Conservation (phyloP, 2,888 invertebrate species). For the Strigamia crassipes region DNA sequence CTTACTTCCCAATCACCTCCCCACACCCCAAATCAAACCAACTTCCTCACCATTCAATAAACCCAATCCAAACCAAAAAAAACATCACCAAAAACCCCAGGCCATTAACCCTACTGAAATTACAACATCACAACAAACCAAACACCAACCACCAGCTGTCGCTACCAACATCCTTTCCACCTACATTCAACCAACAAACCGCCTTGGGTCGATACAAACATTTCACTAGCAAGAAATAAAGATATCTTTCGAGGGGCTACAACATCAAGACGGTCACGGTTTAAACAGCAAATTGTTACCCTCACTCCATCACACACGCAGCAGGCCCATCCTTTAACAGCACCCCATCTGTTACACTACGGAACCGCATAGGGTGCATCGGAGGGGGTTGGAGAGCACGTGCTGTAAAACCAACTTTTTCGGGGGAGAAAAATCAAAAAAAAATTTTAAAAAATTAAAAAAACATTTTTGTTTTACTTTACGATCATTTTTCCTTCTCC, state of each 20-base stretch:
- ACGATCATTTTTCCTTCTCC: background rate
- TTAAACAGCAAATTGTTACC: background rate
- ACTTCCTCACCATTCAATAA: background rate
- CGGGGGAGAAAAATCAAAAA: too few relatives aligned
- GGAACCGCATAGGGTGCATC: background rate
- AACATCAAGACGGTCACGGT: background rate
- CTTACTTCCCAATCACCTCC: too few relatives aligned
- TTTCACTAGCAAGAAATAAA: background rate
- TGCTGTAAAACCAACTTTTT: background rate
- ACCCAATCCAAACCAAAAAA: too few relatives aligned
- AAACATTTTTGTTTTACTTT: background rate
- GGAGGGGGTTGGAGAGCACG: background rate
- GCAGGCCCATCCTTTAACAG: background rate
- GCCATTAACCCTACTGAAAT: background rate
- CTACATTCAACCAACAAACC: background rate
- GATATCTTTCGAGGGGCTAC: background rate
- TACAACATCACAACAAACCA: background rate
- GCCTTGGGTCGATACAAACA: background rate
- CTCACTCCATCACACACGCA: background rate
- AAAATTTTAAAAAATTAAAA: background rate
- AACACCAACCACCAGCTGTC: background rate
- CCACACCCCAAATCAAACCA: background rate
- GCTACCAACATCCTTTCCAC: background rate
- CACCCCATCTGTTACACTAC: background rate
- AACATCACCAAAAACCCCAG: background rate